Evolutionary conservation across 2,888 invertebrate genomes (phyloP), one percentile per base, ranked within the genome.

Genomic region (Calameuta filiformis): DNA sequence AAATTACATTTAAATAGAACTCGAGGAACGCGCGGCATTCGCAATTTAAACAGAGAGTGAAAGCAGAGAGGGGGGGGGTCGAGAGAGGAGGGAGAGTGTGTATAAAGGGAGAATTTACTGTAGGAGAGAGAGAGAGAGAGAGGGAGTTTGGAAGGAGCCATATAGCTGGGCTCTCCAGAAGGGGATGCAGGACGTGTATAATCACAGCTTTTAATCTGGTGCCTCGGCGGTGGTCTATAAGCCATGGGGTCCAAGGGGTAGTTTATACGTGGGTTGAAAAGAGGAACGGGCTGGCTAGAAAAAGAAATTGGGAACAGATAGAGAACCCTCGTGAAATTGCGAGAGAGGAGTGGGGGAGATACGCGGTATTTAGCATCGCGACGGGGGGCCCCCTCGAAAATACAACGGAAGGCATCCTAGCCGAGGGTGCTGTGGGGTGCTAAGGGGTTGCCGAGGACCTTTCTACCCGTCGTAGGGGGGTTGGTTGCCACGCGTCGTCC

Each of bases 1-100:
- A 91, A 91, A 91, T 91, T 90, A 89, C 90, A 89, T 91, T 90
- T 88, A 89, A 91, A 91, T 89, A 90, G 90, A 90, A 90, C 86
- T 85, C 85, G 87, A 86, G 90, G 91, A 89, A 91, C 88, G 91
- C 86, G 79, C 77, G 90, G 91, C 84, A 91, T 91, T 90, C 87
- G 91, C 89, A 91, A 91, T 91, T 91, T 91, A 86, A 89, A 87
- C 87, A 79, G 79, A 80, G 83, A 82, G 81, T 76, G 79, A 73
- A 77, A 76, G 40, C 71, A 71, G 77, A 69, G 75, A 73, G 77
- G 30, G 30, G 23, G 40, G 71, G 35, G 76, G 68, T 40, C 75
- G 76, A 75, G 76, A 81, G 77, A 79, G 79, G 79, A 76, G 77
- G 78, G 74, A 76, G 75, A 37, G 77, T 73, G 74, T 76, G 80